A percentile compares a stretch with the other conserved stretches of the same genome.
phyloP scores from a whole-genome alignment of 2,888 invertebrate genomes.

The Calameuta idolon region DNA sequence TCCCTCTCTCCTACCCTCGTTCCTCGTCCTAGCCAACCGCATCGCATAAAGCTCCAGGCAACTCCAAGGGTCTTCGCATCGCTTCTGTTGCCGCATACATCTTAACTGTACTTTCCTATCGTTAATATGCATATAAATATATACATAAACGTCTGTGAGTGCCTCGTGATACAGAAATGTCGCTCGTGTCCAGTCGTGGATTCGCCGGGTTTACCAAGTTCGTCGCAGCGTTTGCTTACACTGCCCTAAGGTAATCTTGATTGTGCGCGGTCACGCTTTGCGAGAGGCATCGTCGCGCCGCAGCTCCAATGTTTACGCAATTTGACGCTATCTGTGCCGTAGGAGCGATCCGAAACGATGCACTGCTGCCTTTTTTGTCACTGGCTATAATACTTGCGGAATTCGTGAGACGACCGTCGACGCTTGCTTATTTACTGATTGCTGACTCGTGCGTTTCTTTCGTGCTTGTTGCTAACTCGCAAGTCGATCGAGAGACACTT shows the following conservation, averaged over 20 bases:
- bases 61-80: background rate
- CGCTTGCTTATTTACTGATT: background rate
- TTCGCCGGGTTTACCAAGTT: background rate
- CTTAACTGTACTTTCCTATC: background rate
- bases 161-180: background rate
- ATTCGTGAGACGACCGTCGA: background rate
- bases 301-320: background rate
- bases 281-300: background rate
- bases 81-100: background rate
- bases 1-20: too few species aligned
- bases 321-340: background rate
- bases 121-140: background rate
- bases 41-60: background rate
- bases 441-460: background rate
- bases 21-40: background rate
- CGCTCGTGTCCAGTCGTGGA: background rate
- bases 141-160: background rate
- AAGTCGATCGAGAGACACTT: background rate
- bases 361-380: background rate
- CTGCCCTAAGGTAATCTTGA: slow-evolving; percentile 29
- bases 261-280: slow-evolving; percentile 35
- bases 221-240: background rate
- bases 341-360: background rate
- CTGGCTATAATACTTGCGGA: background rate
- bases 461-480: background rate